phyloP scores from a whole-genome alignment of 2,888 invertebrate species.

The Cephonodes hylas region DNA sequence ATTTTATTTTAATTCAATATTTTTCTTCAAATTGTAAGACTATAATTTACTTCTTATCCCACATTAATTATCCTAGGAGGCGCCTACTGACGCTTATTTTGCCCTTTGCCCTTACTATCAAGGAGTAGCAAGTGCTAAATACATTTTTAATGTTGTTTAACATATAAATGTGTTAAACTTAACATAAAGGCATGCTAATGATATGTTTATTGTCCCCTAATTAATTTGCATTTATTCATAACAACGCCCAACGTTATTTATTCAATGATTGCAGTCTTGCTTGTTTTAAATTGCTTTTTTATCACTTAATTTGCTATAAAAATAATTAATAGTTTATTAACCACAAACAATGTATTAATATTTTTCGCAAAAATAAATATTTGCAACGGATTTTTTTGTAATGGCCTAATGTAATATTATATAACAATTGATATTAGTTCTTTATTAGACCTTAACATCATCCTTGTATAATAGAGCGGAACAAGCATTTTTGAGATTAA shows the following conservation, averaged over 20 bases:
- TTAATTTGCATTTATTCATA: background rate
- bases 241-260: background rate
- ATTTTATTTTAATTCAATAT: too few relatives aligned
- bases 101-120: background rate
- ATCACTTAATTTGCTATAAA: background rate
- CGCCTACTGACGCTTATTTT: background rate
- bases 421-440: too few relatives aligned
- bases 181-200: background rate
- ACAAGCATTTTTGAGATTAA: too few relatives aligned
- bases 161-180: background rate
- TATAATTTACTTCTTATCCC: background rate
- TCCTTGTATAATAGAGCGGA: too few relatives aligned
- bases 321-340: background rate
- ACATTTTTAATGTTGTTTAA: constrained; percentile 2
- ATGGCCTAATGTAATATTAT: too few relatives aligned
- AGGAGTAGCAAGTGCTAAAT: background rate
- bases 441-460: too few relatives aligned
- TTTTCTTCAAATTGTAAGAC: too few relatives aligned
- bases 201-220: background rate
- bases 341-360: too few relatives aligned
- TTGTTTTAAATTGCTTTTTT: background rate
- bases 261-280: background rate
- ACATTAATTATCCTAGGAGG: background rate
- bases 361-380: too few relatives aligned
- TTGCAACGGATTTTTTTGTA: too few relatives aligned